These are phyloP conservation scores for Cacoxenus indagator DNA, from an alignment of 2,888 invertebrate genomes.

Conservation along the genomic window DNA sequence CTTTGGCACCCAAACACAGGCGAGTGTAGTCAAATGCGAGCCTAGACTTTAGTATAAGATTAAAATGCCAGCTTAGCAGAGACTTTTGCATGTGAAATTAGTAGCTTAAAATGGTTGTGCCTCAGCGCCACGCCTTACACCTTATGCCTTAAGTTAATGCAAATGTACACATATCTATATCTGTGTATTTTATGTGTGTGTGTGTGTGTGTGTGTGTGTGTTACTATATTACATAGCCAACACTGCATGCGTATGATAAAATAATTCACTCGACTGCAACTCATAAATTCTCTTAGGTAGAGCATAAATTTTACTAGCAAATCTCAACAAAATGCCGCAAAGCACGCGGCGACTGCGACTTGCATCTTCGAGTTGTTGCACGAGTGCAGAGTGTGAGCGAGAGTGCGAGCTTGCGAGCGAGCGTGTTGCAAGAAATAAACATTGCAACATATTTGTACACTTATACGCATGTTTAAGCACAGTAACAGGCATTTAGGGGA, in stretches of 20 bases:
- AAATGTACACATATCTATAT: conserved; percentile 14
- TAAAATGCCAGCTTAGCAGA: conserved; percentile 63
- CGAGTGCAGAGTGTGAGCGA: too few species aligned
- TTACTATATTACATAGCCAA: conserved; percentile 27
- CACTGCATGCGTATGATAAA: conserved; percentile 62
- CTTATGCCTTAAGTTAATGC: conserved; percentile 8
- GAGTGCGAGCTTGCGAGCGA: conserved; percentile 14
- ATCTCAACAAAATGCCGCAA: conserved; percentile 62
- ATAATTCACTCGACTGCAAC: conserved; percentile 65
- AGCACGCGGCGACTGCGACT: conserved; percentile 33
- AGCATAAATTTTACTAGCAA: conserved; percentile 60
- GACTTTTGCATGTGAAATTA: conserved; percentile 64
- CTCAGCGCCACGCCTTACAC: conserved; percentile 16
- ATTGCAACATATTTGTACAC: conserved; percentile 44
- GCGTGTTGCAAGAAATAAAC: conserved; percentile 28
- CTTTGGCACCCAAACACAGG: background rate
- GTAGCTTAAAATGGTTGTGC: conserved; percentile 55
- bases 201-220: conserved; percentile 37
- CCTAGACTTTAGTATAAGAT: conserved; percentile 43
- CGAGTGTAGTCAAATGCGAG: background rate
- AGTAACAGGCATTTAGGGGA: background rate
- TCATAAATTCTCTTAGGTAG: conserved; percentile 63
- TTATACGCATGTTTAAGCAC: conserved; percentile 18
- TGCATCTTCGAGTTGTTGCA: background rate
- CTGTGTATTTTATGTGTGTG: conserved; percentile 23